Evolutionary conservation across 2,797 vertebrate species (phyloP).

Genomic region (Melanotaenia pygmaea): DNA sequence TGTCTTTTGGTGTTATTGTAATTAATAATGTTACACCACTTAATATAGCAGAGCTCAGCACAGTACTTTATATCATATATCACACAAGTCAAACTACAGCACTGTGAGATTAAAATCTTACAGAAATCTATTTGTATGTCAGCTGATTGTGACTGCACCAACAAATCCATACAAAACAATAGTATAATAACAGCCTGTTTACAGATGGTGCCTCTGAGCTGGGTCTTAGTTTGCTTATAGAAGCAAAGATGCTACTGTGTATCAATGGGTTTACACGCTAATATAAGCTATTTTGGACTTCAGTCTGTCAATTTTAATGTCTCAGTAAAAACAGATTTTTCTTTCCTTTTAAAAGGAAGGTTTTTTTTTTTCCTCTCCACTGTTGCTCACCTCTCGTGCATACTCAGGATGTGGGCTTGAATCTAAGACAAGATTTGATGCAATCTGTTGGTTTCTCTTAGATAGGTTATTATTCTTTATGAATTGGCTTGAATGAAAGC

Average conservation of each 20-base stretch:
- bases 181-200: background rate
- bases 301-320: background rate
- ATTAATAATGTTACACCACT: slow-evolving; percentile 48
- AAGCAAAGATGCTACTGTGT: background rate
- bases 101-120: slow-evolving; percentile 10
- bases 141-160: slow-evolving; percentile 9
- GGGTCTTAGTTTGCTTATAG: background rate
- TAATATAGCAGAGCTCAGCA: slow-evolving; percentile 27
- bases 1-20: slow-evolving; percentile 42
- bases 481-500: too few relatives aligned
- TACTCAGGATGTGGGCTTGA: background rate
- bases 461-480: too few relatives aligned
- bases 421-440: background rate
- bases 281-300: slow-evolving; percentile 6
- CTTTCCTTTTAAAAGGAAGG: background rate
- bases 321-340: background rate
- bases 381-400: background rate
- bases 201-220: slow-evolving; percentile 6
- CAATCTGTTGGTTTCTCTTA: background rate
- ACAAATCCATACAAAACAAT: slow-evolving; percentile 14
- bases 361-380: background rate
- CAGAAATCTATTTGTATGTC: slow-evolving; percentile 14
- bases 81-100: slow-evolving; percentile 5
- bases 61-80: slow-evolving; percentile 6
- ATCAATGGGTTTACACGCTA: slow-evolving; percentile 8